Evolutionary conservation across 2,113 vertebrate species (phyloP).

Genomic region (Phaethornis superciliosus): DNA sequence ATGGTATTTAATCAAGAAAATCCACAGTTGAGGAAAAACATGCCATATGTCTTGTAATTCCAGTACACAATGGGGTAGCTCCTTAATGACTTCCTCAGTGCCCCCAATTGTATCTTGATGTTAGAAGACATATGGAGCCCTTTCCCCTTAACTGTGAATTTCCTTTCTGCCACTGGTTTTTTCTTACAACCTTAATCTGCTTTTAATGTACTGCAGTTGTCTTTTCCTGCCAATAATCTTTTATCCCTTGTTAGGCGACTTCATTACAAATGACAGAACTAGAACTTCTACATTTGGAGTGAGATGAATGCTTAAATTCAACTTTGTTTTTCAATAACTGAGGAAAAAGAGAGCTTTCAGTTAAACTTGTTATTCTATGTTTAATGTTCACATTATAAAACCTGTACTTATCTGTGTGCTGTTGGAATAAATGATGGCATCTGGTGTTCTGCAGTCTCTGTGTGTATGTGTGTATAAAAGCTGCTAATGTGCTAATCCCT

Average conservation of each 20-base stretch:
- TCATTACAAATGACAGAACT: slow-evolving; percentile 60
- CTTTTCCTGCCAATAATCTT: slow-evolving; percentile 73
- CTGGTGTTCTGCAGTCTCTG: not conserved
- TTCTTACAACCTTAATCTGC: slow-evolving; percentile 77
- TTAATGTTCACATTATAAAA: not conserved
- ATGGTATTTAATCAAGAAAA: slow-evolving; percentile 50
- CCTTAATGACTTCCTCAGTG: slow-evolving; percentile 73
- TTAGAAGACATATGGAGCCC: slow-evolving; percentile 71
- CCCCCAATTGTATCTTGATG: slow-evolving; percentile 22
- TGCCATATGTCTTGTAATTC: slow-evolving; percentile 74
- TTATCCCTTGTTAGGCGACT: slow-evolving; percentile 75
- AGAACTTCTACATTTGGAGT: not conserved
- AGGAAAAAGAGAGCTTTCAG: not conserved
- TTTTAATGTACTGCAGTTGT: slow-evolving; percentile 77
- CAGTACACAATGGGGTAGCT: slow-evolving; percentile 67
- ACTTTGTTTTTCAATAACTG: not conserved
- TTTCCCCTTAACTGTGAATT: slow-evolving; percentile 60
- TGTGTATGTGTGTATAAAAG: not conserved
- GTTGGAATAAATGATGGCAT: not conserved
- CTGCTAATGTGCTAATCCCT: not conserved
- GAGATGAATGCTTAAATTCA: not conserved
- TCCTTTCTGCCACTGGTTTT: slow-evolving; percentile 68
- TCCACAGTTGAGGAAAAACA: slow-evolving; percentile 41
- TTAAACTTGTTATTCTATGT: not conserved
- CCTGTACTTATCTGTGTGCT: not conserved